Evolutionary conservation across 2,888 invertebrate species (phyloP).

Genomic region (Colletes collaris): DNA sequence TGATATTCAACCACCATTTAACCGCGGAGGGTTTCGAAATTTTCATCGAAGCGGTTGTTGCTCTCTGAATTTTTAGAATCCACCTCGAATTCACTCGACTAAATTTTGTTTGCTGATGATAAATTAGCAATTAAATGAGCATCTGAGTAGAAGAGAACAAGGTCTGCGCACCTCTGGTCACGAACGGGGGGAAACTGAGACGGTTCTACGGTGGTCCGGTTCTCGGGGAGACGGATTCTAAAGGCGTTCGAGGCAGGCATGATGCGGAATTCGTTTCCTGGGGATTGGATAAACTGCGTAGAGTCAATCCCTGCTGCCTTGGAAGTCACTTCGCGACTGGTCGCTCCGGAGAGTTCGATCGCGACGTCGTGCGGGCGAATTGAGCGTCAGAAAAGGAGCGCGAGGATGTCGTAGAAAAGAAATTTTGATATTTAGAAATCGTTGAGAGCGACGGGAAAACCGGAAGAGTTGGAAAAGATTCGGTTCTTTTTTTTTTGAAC

Average conservation of each 20-base stretch:
- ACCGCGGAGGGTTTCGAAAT: slow-evolving; percentile 16
- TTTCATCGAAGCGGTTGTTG: slow-evolving; percentile 4
- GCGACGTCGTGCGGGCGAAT: no score
- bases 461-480: no score
- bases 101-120: no score
- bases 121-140: no score
- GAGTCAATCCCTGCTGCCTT: slow-evolving; percentile 74
- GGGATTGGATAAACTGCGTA: slow-evolving; percentile 71
- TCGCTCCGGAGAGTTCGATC: no score
- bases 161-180: slow-evolving; percentile 57
- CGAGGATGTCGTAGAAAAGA: no score
- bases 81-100: neutral
- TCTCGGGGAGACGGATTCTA: slow-evolving; percentile 66
- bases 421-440: no score
- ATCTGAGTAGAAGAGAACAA: no score
- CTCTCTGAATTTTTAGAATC: no score
- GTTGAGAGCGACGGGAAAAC: no score
- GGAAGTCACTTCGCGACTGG: slow-evolving; percentile 29
- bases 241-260: slow-evolving; percentile 76
- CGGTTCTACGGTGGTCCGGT: slow-evolving; percentile 54
- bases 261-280: slow-evolving; percentile 74
- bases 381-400: no score
- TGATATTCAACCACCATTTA: slow-evolving; percentile 19
- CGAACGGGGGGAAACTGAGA: slow-evolving; percentile 32
- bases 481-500: slow-evolving; percentile 14